Base-by-base conservation (phyloP, 2,113 vertebrate species). In the Cyprinodon tularosa region DNA sequence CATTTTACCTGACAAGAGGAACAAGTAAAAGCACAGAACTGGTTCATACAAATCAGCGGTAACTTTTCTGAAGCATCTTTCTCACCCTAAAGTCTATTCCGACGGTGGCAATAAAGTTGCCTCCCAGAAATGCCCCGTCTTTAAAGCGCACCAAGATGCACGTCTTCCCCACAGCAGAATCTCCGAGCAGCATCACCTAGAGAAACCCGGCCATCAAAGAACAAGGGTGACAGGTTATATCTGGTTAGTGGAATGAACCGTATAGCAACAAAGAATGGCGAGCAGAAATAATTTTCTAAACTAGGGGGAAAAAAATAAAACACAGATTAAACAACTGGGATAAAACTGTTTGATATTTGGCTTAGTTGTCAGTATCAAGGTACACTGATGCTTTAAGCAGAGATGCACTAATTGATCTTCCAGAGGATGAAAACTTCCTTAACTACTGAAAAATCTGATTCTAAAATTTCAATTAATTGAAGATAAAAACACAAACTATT, bases 11-110 rank as follows among this genome's bases (percentile, higher is more conserved):
- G 11, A 38, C 59, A 61, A 44, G 38, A 62, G 10, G 17, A 36
- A 61, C 7, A 74, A 71, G 8, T 20, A 50, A 10, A 62, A 17
- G 17, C 4, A 65, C 20, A 22, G 8, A 22, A 12, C 61, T 44
- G 45, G 64, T 59, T 60, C 62, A 61, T 8, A 73, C 37, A 75
- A 22, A 7, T 57, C 50, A 57, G 50, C 4, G 6, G 50, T 20
- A 15, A 20, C 37, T 39, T 64, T 64, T 71, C 10, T 5, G 78
- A 9, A 0, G 74, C 45, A 77, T 57, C 72, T 75, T 64, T 94
- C 97, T 99, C 96, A 99, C 98, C 97, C 97, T 96, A 91, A 97
- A 99, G 95, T 99, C 98, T 94, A 99, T 98, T 94, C 98, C 98
- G 87, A 99, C 98, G 65, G 98, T 99, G 95, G 97, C 97, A 88